Conservation (phyloP, 2,113 vertebrate species). For the Cariama cristata region DNA sequence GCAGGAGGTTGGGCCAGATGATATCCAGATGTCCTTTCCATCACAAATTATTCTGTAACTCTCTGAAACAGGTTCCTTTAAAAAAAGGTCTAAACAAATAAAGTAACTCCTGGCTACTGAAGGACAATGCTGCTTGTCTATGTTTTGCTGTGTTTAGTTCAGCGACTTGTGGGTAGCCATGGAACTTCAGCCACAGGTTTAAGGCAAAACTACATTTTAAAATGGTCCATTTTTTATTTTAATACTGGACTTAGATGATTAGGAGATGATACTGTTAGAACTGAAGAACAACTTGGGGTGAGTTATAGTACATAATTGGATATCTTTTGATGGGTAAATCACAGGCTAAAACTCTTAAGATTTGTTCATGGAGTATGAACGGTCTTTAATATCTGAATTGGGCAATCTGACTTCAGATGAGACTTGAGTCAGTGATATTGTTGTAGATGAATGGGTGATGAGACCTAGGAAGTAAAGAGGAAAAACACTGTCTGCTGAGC, state of each 20-base stretch:
- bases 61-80: neutral
- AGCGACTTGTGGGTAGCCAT: neutral
- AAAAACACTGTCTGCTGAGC: neutral
- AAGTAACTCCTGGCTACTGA: neutral
- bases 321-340: slow-evolving; percentile 1
- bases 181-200: neutral
- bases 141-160: neutral
- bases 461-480: neutral
- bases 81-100: neutral
- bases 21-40: neutral
- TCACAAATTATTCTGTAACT: neutral
- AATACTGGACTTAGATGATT: neutral
- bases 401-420: neutral
- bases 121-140: neutral
- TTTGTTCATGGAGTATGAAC: neutral
- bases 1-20: neutral
- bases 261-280: neutral
- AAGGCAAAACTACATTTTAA: neutral
- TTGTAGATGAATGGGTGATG: neutral
- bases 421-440: neutral
- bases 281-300: neutral
- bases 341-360: neutral
- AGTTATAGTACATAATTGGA: neutral
- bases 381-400: neutral
- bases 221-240: neutral